Evolutionary conservation across 2,113 vertebrate species (phyloP), one percentile per base, ranked within the genome.

Genomic region (Peromyscus californicus): DNA sequence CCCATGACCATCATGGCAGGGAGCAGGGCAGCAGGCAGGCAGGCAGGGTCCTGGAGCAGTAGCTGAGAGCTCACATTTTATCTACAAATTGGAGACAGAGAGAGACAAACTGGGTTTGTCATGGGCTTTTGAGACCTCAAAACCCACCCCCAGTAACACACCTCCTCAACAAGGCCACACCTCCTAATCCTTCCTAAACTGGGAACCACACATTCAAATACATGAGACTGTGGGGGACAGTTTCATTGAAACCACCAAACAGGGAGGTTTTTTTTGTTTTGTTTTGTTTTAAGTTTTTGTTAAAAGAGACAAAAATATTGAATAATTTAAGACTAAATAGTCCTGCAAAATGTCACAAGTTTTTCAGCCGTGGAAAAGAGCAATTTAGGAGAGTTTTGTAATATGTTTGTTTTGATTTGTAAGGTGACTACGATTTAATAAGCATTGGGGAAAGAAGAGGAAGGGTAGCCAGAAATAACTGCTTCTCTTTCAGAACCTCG

Each of bases 251-350:
- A 31, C 15, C 59, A 63, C 59, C 26, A 85, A 39, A 65, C 26
- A 10, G 42, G 59, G 21, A 39, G 70, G 45, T 15, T 0, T 39
- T 39, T 42, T 29, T 78, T 48, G 76, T 15, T 0, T 39, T n/a
- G 42, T 74, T 39, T 59, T 31, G 15, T 91, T 93, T 85, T 67
- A 48, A 61, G 13, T 90, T 94, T 94, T 90, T 91, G 39, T 92
- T 89, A 70, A 82, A 42, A 94, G 8, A 93, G 15, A 93, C 33
- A 59, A 13, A 92, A 48, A 48, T 36, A 78, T 57, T 91, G 22
- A 76, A 24, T 95, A 57, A 82, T 92, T 95, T 94, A n/a, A 90
- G 3, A 80, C 11, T 65, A 88, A 88, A 22, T 59, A 29, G 36
- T 39, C 12, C 65, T 89, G n/a, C 42, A 45, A 79, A 33, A 72